phyloP scores from a whole-genome alignment of 1,140 invertebrate genomes.

The Hyles vespertilio region DNA sequence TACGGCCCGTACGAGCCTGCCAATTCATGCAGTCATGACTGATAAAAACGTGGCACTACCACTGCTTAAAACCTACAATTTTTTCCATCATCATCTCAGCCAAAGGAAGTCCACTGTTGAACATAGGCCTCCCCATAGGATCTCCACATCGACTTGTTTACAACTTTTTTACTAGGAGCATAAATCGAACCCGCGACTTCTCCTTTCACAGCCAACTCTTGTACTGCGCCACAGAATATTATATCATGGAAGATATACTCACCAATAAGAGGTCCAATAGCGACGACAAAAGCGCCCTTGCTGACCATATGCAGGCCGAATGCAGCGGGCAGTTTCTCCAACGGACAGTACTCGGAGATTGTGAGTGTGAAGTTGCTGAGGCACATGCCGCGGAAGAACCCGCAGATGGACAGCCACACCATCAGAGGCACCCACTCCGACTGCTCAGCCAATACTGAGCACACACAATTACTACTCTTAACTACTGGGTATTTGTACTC shows the following conservation, averaged over 20 bases:
- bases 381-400: constrained; percentile 84
- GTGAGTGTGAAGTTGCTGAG: constrained; percentile 85
- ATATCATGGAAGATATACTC: constrained; percentile 32
- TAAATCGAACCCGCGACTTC: too few species aligned
- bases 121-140: too few species aligned
- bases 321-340: constrained; percentile 84
- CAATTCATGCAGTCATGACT: too few species aligned
- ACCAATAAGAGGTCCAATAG: constrained; percentile 84
- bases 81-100: too few species aligned
- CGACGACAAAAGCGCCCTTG: constrained; percentile 83
- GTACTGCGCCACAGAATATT: not conserved
- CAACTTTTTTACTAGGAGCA: too few species aligned
- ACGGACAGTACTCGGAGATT: constrained; percentile 83
- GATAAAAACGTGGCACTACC: too few species aligned
- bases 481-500: not conserved
- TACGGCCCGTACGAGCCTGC: too few species aligned
- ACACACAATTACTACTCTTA: constrained; percentile 4
- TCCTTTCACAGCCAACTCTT: too few species aligned
- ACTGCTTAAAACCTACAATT: too few species aligned
- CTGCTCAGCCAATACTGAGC: constrained; percentile 80
- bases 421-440: constrained; percentile 80
- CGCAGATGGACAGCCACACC: constrained; percentile 81
- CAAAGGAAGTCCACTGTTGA: too few species aligned
- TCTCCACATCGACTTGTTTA: too few species aligned
- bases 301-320: constrained; percentile 86